A percentile compares a stretch with the other conserved stretches of the same genome.
These are phyloP conservation scores for Procambarus virginalis DNA, from an alignment of 1,140 invertebrate genomes.

Conservation along the genomic window DNA sequence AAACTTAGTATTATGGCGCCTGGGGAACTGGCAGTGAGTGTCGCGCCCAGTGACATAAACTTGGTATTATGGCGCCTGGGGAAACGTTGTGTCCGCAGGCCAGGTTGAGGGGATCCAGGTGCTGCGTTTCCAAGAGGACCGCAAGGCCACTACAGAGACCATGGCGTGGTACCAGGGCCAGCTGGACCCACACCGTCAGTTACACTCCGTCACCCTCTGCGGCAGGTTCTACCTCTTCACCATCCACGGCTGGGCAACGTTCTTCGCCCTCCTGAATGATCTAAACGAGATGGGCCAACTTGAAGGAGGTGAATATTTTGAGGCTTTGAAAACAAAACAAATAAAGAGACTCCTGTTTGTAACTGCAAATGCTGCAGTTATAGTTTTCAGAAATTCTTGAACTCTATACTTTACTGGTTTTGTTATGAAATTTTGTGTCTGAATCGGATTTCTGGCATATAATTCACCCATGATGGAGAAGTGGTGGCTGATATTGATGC, in stretches of 20 bases:
- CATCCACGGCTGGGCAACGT: constrained; percentile 41
- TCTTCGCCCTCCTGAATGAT: neutral
- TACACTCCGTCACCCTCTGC: constrained; percentile 32
- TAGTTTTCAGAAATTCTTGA: neutral
- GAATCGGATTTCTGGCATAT: too few relatives aligned
- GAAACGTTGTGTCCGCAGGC: neutral
- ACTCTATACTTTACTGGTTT: too few relatives aligned
- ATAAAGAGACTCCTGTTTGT: neutral
- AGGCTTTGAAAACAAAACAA: neutral
- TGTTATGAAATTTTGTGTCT: too few relatives aligned
- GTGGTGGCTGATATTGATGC: too few relatives aligned
- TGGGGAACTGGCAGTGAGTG: too few relatives aligned
- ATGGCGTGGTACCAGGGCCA: constrained; percentile 10
- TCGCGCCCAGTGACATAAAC: too few relatives aligned
- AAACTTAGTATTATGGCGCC: too few relatives aligned
- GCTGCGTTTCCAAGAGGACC: constrained; percentile 37
- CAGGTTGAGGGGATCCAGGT: neutral
- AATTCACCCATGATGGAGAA: too few relatives aligned
- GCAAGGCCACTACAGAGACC: neutral
- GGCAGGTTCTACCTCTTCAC: constrained; percentile 38
- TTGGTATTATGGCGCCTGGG: too few relatives aligned
- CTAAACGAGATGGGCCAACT: neutral
- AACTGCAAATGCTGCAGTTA: neutral
- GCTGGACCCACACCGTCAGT: neutral
- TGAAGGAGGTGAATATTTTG: constrained; percentile 10